Percentiles rank a stretch among this genome's conserved stretches.
These are phyloP conservation scores for Drosophila meridiana DNA, from an alignment of 2,888 invertebrate genomes.

Conservation along the genomic window DNA sequence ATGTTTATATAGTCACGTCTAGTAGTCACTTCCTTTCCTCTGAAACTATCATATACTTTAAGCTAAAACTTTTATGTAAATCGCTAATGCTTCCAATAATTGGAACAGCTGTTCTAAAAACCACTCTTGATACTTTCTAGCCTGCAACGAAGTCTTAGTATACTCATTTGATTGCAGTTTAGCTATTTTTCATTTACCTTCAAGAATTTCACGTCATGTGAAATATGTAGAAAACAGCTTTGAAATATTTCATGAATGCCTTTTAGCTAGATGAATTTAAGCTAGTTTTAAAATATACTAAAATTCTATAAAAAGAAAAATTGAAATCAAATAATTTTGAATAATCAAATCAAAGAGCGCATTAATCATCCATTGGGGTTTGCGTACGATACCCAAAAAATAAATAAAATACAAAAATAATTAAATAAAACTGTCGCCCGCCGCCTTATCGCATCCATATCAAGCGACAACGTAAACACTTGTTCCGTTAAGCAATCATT, in stretches of 20 bases:
- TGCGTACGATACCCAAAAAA: constrained; percentile 17
- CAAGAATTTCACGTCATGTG: neutral
- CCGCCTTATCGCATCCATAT: constrained; percentile 30
- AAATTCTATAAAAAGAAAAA: neutral
- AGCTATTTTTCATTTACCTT: constrained; percentile 9
- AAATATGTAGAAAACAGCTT: constrained; percentile 16
- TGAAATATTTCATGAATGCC: constrained; percentile 1
- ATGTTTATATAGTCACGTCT: neutral
- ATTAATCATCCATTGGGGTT: constrained; percentile 50
- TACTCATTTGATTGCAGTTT: constrained; percentile 1
- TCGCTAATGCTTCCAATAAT: constrained; percentile 15
- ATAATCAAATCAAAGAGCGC: constrained; percentile 16
- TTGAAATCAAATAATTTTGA: neutral
- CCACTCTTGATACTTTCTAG: constrained; percentile 3
- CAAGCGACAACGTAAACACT: constrained; percentile 38
- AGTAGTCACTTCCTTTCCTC: neutral
- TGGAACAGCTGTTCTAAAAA: constrained; percentile 30
- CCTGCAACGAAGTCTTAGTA: too few species aligned
- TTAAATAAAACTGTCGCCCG: constrained; percentile 16
- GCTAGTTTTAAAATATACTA: neutral
- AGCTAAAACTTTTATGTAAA: neutral
- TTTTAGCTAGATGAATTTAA: neutral
- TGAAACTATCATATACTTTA: neutral
- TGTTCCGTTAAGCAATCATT: constrained; percentile 41
- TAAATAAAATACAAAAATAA: neutral